Percentiles rank a stretch among this genome's conserved stretches.
phyloP scores from a whole-genome alignment of 2,888 invertebrate species.

The Stenchaetothrips biformis region DNA sequence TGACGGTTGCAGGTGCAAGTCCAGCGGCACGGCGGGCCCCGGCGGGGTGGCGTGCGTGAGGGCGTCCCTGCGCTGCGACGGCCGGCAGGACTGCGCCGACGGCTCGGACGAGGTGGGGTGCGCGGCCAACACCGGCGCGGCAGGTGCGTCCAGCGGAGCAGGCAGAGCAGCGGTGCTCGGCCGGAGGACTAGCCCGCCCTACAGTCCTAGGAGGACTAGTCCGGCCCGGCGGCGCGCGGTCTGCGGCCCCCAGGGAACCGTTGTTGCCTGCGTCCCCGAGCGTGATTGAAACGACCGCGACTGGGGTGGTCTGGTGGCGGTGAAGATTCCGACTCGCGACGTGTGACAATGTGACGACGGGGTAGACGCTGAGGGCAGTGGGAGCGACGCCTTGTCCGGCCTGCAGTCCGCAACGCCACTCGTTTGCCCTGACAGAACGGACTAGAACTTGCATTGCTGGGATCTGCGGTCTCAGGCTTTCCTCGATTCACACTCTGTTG shows the following conservation, averaged over 20 bases:
- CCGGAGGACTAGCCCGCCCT: too few species aligned
- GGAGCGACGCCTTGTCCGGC: too few species aligned
- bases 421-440: not conserved
- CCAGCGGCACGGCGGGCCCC: not conserved
- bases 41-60: constrained; percentile 1
- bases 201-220: too few species aligned
- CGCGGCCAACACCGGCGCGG: constrained; percentile 42
- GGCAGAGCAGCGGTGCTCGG: too few species aligned
- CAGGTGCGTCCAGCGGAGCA: constrained; percentile 41
- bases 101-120: constrained; percentile 61
- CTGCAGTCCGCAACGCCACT: too few species aligned
- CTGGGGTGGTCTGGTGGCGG: too few species aligned
- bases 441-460: not conserved
- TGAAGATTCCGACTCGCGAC: too few species aligned
- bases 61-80: constrained; percentile 52
- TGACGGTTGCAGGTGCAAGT: not conserved
- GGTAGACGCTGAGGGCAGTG: too few species aligned
- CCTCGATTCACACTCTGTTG: too few species aligned
- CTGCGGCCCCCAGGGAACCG: not conserved
- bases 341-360: too few species aligned
- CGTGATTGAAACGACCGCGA: too few species aligned
- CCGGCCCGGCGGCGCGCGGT: not conserved
- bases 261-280: too few species aligned
- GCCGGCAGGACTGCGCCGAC: constrained; percentile 56
- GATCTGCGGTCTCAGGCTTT: not conserved